These are phyloP conservation scores for Erythrolamprus reginae DNA, from an alignment of 2,113 vertebrate genomes.

Conservation along the genomic window DNA sequence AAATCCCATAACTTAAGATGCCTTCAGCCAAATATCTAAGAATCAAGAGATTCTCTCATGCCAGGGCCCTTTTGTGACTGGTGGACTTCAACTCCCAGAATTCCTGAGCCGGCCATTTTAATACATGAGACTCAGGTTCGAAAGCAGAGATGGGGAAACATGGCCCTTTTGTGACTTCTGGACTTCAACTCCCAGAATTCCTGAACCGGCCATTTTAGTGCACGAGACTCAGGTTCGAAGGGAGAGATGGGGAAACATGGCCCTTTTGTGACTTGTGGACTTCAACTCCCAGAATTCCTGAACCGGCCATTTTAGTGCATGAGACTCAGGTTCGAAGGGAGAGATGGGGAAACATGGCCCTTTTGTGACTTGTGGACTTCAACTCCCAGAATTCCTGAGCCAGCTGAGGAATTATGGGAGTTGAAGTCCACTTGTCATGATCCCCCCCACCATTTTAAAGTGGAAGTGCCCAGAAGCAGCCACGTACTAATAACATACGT, in stretches of 20 bases:
- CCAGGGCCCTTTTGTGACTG: neutral
- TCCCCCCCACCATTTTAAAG: neutral
- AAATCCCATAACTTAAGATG: neutral
- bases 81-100: neutral
- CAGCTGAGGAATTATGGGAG: neutral
- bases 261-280: neutral
- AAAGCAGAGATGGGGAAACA: too few relatives aligned
- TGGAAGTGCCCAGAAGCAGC: neutral
- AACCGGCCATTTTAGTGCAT: too few relatives aligned
- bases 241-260: neutral
- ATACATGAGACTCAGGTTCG: accelerated
- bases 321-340: too few relatives aligned
- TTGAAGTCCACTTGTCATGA: neutral
- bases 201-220: too few relatives aligned
- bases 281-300: neutral
- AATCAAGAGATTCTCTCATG: neutral
- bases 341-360: neutral
- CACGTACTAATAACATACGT: neutral
- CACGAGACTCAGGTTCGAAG: accelerated
- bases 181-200: neutral
- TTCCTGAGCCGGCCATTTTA: neutral
- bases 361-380: neutral
- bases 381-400: neutral
- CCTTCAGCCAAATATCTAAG: neutral
- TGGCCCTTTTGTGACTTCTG: neutral